Evolutionary conservation across 1,140 invertebrate species (phyloP).

Genomic region (Zaprionus taronus): DNA sequence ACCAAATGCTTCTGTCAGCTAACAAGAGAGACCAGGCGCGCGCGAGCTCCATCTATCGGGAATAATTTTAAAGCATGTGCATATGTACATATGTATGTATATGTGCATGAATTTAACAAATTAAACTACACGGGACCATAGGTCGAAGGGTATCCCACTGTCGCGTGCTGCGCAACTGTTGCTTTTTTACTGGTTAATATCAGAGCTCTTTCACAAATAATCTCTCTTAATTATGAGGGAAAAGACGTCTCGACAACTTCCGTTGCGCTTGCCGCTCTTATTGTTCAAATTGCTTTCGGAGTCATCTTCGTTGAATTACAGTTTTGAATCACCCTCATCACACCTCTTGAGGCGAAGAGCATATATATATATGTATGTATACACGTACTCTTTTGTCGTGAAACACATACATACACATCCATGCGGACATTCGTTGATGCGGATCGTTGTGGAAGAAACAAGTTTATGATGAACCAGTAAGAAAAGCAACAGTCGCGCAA

Average conservation of each 20-base stretch:
- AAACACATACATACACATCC: background rate
- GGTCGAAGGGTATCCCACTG: too few relatives aligned
- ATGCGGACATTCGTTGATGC: background rate
- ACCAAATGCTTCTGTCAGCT: too few relatives aligned
- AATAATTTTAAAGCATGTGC: too few relatives aligned
- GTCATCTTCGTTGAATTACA: conserved; percentile 63
- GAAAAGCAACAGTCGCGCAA: too few relatives aligned
- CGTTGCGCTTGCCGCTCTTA: conserved; percentile 55
- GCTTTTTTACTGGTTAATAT: background rate
- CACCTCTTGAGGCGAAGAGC: conserved; percentile 34
- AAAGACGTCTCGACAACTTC: conserved; percentile 68
- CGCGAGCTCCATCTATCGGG: too few relatives aligned
- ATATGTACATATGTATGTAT: too few relatives aligned
- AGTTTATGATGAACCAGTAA: conserved; percentile 44
- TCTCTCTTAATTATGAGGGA: conserved; percentile 67
- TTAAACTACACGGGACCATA: too few relatives aligned
- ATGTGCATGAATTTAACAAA: too few relatives aligned
- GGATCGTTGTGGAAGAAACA: conserved; percentile 17
- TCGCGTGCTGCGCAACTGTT: too few relatives aligned
- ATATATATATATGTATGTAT: conserved; percentile 9
- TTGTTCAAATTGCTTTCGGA: conserved; percentile 57
- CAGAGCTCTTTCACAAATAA: conserved; percentile 54
- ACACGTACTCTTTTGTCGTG: conserved; percentile 4
- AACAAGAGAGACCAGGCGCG: too few relatives aligned
- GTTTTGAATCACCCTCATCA: conserved; percentile 63